Evolutionary conservation across 2,797 vertebrate species (phyloP).

Genomic region (Gymnothorax reevesii): DNA sequence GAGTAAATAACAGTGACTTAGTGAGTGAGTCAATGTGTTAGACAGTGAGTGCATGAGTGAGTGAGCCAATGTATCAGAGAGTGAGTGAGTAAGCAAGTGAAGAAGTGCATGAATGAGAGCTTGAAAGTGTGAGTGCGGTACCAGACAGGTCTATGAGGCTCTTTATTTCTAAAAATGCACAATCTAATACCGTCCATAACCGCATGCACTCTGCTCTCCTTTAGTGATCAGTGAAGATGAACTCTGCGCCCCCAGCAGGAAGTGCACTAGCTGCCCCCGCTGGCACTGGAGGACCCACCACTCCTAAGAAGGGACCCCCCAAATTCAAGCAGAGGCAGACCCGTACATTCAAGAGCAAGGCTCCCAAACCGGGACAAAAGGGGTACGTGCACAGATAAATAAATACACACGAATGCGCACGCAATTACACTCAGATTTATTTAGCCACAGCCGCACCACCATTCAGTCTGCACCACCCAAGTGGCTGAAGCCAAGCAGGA

Average conservation of each 20-base stretch:
- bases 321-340: slow-evolving; percentile 82
- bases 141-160: no score
- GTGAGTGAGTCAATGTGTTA: no score
- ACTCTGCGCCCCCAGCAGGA: slow-evolving; percentile 67
- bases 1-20: no score
- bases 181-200: slow-evolving; percentile 1
- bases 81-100: no score
- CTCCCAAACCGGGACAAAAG: slow-evolving; percentile 78
- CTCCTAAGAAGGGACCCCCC: slow-evolving; percentile 79
- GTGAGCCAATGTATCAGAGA: no score
- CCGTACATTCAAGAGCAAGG: slow-evolving; percentile 82
- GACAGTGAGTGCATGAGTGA: no score
- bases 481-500: no score
- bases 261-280: slow-evolving; percentile 67
- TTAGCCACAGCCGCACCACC: background rate
- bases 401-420: slow-evolving; percentile 12
- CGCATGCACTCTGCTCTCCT: slow-evolving; percentile 29
- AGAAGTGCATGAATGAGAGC: no score
- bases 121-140: no score
- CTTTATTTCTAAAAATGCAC: background rate
- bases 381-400: slow-evolving; percentile 59
- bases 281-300: slow-evolving; percentile 63
- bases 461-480: no score
- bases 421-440: background rate
- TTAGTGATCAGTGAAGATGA: slow-evolving; percentile 63